Evolutionary conservation across 35 echinoderm and acorn worm species (phyloP).

Genomic region (Hemicentrotus pulcherrimus): DNA sequence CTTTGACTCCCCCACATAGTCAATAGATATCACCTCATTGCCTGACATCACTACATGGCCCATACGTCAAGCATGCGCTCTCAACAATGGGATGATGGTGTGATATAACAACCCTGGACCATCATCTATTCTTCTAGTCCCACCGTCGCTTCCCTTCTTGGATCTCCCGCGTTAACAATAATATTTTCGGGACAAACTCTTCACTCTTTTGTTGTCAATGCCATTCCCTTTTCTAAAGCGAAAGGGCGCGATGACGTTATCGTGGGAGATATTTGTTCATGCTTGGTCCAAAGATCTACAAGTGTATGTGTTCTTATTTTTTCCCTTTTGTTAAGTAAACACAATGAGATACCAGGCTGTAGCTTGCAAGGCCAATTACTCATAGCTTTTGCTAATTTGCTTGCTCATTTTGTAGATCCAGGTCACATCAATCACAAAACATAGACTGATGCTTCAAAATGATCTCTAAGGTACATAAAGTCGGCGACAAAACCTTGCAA

Average conservation of each 20-base stretch:
- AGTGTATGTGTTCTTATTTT: background rate
- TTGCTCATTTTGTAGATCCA: background rate
- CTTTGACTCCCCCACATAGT: too few species aligned
- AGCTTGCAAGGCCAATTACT: background rate
- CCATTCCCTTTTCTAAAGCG: background rate
- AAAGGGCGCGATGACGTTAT: background rate
- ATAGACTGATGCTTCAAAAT: background rate
- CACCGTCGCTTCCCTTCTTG: background rate
- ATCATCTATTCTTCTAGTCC: background rate
- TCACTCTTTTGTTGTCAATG: background rate
- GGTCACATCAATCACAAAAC: background rate
- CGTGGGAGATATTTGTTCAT: background rate
- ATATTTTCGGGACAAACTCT: slow-evolving; percentile 34
- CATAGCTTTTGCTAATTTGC: background rate
- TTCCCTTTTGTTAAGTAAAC: background rate
- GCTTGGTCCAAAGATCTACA: background rate
- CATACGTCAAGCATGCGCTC: background rate
- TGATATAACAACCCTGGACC: background rate
- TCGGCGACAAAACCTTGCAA: background rate
- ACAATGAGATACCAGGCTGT: background rate
- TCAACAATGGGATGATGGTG: background rate
- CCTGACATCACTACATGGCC: background rate
- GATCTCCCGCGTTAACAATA: background rate
- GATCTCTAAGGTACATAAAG: background rate
- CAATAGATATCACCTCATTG: too few species aligned